A percentile compares a stretch with the other conserved stretches of the same genome.
These are phyloP conservation scores for Tangara arthus DNA, from an alignment of 2,797 vertebrate species.

Conservation along the genomic window DNA sequence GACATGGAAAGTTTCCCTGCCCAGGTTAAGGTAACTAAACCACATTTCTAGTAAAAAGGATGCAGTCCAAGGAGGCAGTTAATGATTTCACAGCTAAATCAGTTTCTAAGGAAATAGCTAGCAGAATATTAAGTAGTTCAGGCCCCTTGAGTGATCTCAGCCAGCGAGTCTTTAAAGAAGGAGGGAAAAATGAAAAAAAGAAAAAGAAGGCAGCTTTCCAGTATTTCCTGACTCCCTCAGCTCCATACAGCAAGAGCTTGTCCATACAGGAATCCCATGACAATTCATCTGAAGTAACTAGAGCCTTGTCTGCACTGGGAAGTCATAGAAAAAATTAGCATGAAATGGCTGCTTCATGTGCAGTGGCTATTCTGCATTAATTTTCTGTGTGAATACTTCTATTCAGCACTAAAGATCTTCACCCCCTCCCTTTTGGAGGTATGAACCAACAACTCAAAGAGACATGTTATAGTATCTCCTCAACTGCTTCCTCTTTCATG, in stretches of 20 bases:
- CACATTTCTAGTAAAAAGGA: background rate
- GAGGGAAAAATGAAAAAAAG: background rate
- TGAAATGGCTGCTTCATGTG: slow-evolving; percentile 31
- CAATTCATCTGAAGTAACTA: slow-evolving; percentile 30
- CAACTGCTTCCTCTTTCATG: background rate
- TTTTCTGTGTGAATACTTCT: slow-evolving; percentile 41
- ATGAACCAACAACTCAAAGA: background rate
- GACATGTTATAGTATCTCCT: background rate
- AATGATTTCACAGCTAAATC: slow-evolving; percentile 33
- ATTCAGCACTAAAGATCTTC: slow-evolving; percentile 3
- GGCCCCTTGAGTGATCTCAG: background rate
- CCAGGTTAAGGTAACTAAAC: background rate
- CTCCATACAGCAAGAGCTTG: background rate
- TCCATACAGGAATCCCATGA: background rate
- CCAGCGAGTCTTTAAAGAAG: background rate
- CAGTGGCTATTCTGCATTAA: slow-evolving; percentile 14
- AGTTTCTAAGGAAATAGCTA: slow-evolving; percentile 37
- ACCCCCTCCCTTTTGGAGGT: background rate
- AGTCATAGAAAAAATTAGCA: slow-evolving; percentile 37
- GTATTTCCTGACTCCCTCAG: slow-evolving; percentile 16
- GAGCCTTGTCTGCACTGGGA: background rate
- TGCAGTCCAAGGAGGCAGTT: background rate
- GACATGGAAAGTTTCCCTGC: background rate
- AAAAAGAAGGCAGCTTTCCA: background rate
- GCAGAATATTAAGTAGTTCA: slow-evolving; percentile 53